phyloP scores from a whole-genome alignment of 2,888 invertebrate genomes.

The Mactromeris polynyma region DNA sequence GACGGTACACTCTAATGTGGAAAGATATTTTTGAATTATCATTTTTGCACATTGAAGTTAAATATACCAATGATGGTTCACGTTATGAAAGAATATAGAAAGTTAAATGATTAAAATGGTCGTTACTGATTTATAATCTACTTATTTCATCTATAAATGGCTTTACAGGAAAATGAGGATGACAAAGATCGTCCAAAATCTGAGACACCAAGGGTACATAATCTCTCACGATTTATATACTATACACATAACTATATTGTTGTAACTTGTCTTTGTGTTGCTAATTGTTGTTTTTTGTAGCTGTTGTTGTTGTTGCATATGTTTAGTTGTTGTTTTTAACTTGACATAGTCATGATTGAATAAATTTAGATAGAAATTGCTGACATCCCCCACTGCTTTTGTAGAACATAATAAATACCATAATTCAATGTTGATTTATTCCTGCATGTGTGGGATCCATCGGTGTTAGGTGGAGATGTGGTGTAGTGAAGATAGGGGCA shows the following conservation, averaged over 20 bases:
- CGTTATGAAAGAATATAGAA: too few species aligned
- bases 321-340: neutral
- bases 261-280: neutral
- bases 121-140: neutral
- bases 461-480: too few species aligned
- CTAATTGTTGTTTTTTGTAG: neutral
- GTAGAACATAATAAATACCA: too few species aligned
- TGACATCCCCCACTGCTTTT: too few species aligned
- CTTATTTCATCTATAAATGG: neutral
- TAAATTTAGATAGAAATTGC: too few species aligned
- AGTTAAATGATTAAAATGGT: neutral
- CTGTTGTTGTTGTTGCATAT: neutral
- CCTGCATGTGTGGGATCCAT: too few species aligned
- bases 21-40: too few species aligned
- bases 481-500: too few species aligned
- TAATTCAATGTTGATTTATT: too few species aligned
- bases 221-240: neutral
- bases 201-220: slow-evolving; percentile 3
- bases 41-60: too few species aligned
- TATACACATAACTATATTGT: neutral
- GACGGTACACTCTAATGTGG: too few species aligned
- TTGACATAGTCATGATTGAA: neutral
- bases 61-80: too few species aligned
- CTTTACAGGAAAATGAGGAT: neutral
- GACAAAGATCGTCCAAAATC: neutral